Percentiles rank a stretch among this genome's conserved stretches.
Evolutionary conservation across 2,888 invertebrate genomes (phyloP).

Genomic region (Autographa pulchrina): DNA sequence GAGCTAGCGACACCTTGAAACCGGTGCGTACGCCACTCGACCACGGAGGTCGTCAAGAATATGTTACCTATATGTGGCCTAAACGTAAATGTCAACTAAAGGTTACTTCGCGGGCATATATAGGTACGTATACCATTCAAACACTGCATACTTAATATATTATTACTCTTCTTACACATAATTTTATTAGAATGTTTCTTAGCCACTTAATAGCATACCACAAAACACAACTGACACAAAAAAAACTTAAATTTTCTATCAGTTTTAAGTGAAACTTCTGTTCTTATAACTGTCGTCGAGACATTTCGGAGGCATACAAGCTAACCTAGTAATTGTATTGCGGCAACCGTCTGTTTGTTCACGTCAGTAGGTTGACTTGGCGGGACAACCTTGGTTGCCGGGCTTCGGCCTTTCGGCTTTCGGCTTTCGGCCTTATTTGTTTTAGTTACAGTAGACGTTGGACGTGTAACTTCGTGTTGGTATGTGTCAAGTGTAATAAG

Average conservation of each 20-base stretch:
- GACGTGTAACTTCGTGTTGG: neutral
- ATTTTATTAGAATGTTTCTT: too few species aligned
- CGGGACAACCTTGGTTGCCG: conserved; percentile 35
- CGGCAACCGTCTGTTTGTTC: conserved; percentile 32
- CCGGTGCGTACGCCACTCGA: too few species aligned
- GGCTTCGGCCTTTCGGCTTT: conserved; percentile 29
- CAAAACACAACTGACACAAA: conserved; percentile 11
- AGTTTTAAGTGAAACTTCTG: conserved; percentile 26
- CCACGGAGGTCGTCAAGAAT: too few species aligned
- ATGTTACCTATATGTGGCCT: too few species aligned
- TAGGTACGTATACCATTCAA: too few species aligned
- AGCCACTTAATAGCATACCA: too few species aligned
- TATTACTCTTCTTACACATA: too few species aligned
- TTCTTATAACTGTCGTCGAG: conserved; percentile 22
- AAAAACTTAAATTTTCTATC: conserved; percentile 26
- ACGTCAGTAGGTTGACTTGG: conserved; percentile 13
- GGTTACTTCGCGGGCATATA: too few species aligned
- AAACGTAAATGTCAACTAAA: too few species aligned
- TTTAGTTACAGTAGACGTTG: conserved; percentile 11
- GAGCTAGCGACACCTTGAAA: too few species aligned
- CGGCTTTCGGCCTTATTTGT: conserved; percentile 35
- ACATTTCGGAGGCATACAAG: conserved; percentile 29
- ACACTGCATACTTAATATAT: too few species aligned
- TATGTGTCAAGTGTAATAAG: neutral
- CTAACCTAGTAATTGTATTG: conserved; percentile 37